Evolutionary conservation across 2,113 vertebrate genomes (phyloP).

Genomic region (Hystrix brachyura): DNA sequence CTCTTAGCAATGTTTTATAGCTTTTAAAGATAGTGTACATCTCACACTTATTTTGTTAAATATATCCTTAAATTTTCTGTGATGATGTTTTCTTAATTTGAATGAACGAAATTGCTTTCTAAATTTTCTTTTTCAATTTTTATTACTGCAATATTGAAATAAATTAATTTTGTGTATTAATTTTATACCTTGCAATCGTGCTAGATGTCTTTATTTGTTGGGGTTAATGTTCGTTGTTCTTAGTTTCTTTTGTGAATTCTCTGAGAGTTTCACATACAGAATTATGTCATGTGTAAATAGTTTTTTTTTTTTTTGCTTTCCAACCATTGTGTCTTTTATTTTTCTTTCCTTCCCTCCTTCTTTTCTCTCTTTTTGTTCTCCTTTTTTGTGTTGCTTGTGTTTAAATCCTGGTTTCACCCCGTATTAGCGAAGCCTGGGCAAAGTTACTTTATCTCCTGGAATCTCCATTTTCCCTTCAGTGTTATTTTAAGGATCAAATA

Average conservation of each 20-base stretch:
- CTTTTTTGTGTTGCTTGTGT: neutral
- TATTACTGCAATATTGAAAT: neutral
- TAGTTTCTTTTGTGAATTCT: neutral
- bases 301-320: neutral
- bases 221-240: neutral
- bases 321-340: neutral
- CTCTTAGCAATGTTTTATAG: neutral
- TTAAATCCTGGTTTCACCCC: neutral
- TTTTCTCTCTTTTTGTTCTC: neutral
- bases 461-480: neutral
- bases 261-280: neutral
- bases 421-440: too few species aligned
- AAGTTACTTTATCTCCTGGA: neutral
- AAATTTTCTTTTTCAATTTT: slow-evolving; percentile 24
- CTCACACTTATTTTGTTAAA: neutral
- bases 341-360: neutral
- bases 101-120: neutral
- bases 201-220: neutral
- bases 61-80: neutral
- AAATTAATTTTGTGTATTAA: neutral
- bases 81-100: neutral
- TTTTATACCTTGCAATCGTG: neutral
- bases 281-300: neutral
- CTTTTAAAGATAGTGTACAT: neutral
- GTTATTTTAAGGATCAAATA: neutral